Conservation (phyloP, 2,113 vertebrate species). For the Odontesthes bonariensis region DNA sequence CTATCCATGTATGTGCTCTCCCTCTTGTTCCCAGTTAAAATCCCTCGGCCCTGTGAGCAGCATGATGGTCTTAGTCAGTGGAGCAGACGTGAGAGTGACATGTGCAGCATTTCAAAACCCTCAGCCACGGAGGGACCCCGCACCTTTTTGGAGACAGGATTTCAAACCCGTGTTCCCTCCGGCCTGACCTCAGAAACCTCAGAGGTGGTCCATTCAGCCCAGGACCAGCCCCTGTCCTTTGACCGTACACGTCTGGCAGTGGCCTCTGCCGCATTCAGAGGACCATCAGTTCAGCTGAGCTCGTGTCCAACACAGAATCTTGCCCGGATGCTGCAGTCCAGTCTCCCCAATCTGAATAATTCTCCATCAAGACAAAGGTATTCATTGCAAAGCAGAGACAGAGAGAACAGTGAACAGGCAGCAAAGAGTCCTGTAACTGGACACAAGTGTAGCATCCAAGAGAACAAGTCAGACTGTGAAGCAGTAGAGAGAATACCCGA, state of each 20-base stretch:
- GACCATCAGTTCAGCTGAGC: slow-evolving; percentile 20
- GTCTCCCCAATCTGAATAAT: slow-evolving; percentile 79
- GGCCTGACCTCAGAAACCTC: slow-evolving; percentile 14
- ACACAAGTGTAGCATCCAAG: not conserved
- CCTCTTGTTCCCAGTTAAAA: slow-evolving; percentile 63
- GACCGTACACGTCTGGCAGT: slow-evolving; percentile 74
- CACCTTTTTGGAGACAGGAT: not conserved
- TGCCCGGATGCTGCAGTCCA: slow-evolving; percentile 67
- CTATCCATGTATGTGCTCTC: not conserved
- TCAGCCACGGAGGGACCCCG: not conserved
- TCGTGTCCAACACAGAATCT: slow-evolving; percentile 62
- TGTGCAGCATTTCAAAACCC: not conserved
- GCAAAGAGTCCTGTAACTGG: not conserved
- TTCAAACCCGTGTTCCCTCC: not conserved
- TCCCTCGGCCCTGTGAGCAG: slow-evolving; percentile 13
- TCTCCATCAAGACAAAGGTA: slow-evolving; percentile 16
- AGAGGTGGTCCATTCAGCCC: slow-evolving; percentile 26
- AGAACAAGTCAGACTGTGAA: not conserved
- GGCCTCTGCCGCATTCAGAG: slow-evolving; percentile 72
- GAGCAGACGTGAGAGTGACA: slow-evolving; percentile 11
- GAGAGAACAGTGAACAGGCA: not conserved
- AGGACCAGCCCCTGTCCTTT: slow-evolving; percentile 83
- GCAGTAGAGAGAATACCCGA: slow-evolving; percentile 1
- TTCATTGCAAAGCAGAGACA: not conserved
- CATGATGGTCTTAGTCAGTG: not conserved